Evolutionary conservation across 2,797 vertebrate genomes (phyloP).

Genomic region (Decapterus maruadsi): DNA sequence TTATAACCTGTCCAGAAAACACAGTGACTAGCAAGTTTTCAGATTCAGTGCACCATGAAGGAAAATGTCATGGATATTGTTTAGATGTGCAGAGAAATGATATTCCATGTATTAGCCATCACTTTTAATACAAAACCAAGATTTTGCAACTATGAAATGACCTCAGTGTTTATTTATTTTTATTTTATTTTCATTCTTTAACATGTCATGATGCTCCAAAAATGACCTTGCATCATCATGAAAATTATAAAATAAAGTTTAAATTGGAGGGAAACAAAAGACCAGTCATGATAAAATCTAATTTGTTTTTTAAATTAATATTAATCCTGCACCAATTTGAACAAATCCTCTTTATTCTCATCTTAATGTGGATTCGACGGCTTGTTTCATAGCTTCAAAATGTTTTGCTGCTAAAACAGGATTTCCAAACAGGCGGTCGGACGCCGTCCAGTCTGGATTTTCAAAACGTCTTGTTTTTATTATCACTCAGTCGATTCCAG

Average conservation of each 20-base stretch:
- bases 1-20: slow-evolving; percentile 74
- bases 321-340: slow-evolving; percentile 59
- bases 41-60: slow-evolving; percentile 85
- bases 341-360: slow-evolving; percentile 45
- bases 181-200: slow-evolving; percentile 5
- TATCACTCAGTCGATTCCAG: slow-evolving; percentile 29
- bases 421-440: slow-evolving; percentile 75
- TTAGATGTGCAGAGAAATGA: slow-evolving; percentile 73
- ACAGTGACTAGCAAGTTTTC: slow-evolving; percentile 74
- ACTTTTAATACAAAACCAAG: slow-evolving; percentile 79
- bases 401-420: slow-evolving; percentile 88
- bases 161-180: slow-evolving; percentile 78
- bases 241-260: slow-evolving; percentile 12
- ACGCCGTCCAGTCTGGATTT: slow-evolving; percentile 64
- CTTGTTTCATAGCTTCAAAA: slow-evolving; percentile 90
- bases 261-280: slow-evolving; percentile 25
- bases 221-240: slow-evolving; percentile 35
- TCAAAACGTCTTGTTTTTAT: slow-evolving; percentile 59
- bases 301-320: no score
- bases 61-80: slow-evolving; percentile 82
- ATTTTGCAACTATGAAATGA: slow-evolving; percentile 90
- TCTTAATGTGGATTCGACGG: slow-evolving; percentile 53
- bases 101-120: slow-evolving; percentile 83
- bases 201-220: slow-evolving; percentile 31
- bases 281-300: neutral